Conservation (phyloP, 1,140 invertebrate species). For the Neomicropteryx cornuta region DNA sequence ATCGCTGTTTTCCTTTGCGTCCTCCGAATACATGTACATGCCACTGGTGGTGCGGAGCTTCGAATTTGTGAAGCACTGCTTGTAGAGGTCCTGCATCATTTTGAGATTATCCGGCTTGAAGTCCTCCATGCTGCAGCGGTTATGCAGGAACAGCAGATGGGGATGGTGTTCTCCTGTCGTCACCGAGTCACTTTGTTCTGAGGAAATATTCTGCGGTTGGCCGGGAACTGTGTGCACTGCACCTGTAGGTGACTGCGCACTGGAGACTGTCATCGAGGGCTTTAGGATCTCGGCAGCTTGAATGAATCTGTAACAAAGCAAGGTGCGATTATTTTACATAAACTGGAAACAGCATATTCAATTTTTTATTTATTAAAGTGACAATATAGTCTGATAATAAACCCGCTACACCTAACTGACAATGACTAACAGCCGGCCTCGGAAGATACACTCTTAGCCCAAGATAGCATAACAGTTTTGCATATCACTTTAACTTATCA, state of each 20-base stretch:
- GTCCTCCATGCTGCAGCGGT: slow-evolving; percentile 58
- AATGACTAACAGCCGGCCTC: too few relatives aligned
- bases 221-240: slow-evolving; percentile 45
- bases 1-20: slow-evolving; percentile 26
- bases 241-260: slow-evolving; percentile 16
- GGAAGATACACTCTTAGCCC: too few relatives aligned
- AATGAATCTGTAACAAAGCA: slow-evolving; percentile 56
- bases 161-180: slow-evolving; percentile 53
- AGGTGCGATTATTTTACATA: too few relatives aligned
- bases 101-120: slow-evolving; percentile 52
- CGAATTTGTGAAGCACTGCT: slow-evolving; percentile 37
- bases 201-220: too few relatives aligned
- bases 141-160: slow-evolving; percentile 66
- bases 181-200: slow-evolving; percentile 19
- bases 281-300: slow-evolving; percentile 82
- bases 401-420: neutral
- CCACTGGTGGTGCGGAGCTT: slow-evolving; percentile 58
- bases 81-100: slow-evolving; percentile 50
- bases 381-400: neutral
- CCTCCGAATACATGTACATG: slow-evolving; percentile 46
- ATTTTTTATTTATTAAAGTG: neutral
- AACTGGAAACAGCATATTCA: neutral
- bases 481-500: too few relatives aligned
- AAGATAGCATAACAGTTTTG: too few relatives aligned
- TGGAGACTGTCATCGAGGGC: slow-evolving; percentile 55